Evolutionary conservation across 2,113 vertebrate species (phyloP).

Genomic region (Crypturellus undulatus): DNA sequence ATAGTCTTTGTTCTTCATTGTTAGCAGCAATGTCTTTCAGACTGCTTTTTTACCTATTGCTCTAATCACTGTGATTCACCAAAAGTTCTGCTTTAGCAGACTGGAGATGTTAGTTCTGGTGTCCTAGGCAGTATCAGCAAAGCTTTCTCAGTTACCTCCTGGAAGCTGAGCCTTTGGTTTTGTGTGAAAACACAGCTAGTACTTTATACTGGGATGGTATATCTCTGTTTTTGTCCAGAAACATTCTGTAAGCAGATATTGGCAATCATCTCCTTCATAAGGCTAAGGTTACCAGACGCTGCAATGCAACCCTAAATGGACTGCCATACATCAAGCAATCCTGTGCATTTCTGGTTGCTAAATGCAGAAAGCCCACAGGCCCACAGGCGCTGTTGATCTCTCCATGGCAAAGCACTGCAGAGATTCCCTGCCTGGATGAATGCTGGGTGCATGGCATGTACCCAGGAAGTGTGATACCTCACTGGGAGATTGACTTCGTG

Average conservation of each 20-base stretch:
- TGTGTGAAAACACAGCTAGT: background rate
- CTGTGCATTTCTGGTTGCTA: background rate
- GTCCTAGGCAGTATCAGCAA: background rate
- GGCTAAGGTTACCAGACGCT: background rate
- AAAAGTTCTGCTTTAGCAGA: background rate
- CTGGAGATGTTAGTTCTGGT: background rate
- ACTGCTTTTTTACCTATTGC: background rate
- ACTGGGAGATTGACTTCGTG: background rate
- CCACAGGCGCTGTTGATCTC: fast-evolving
- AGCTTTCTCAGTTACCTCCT: background rate
- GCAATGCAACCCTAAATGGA: background rate
- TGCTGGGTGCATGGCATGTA: fast-evolving
- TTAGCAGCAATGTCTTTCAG: background rate
- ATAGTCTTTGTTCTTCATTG: background rate
- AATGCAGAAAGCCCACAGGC: background rate
- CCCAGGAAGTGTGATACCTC: background rate
- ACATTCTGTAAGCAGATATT: background rate
- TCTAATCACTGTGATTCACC: background rate
- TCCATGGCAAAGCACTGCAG: background rate
- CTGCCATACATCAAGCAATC: background rate
- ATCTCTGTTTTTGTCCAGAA: background rate
- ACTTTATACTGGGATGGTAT: background rate
- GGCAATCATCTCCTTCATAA: background rate
- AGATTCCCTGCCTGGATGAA: background rate
- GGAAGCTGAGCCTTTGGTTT: background rate